phyloP scores from a whole-genome alignment of 2,888 invertebrate genomes.

The Meiosimyza decipiens region DNA sequence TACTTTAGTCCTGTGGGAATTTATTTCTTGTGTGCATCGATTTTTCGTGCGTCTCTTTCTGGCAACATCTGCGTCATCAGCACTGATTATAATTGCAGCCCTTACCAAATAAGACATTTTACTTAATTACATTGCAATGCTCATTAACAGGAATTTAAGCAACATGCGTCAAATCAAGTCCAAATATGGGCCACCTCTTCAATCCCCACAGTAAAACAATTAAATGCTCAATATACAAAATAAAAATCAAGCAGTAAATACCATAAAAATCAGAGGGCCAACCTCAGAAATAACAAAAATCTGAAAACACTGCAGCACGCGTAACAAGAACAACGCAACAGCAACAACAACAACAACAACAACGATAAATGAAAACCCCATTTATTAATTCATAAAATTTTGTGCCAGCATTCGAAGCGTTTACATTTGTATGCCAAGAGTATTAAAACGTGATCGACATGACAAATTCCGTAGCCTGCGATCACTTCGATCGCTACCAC shows the following conservation, averaged over 20 bases:
- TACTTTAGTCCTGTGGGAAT: slow-evolving; percentile 26
- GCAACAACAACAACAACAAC: slow-evolving; percentile 8
- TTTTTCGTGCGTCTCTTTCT: neutral
- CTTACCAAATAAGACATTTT: slow-evolving; percentile 22
- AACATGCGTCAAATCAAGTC: slow-evolving; percentile 32
- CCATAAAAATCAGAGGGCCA: slow-evolving; percentile 27
- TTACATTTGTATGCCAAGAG: slow-evolving; percentile 35
- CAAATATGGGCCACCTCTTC: slow-evolving; percentile 25
- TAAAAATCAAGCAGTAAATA: slow-evolving; percentile 5
- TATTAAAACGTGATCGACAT: slow-evolving; percentile 55
- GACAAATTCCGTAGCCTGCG: slow-evolving; percentile 50
- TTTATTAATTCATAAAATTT: slow-evolving; percentile 39
- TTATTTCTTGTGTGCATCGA: neutral
- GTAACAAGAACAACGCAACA: slow-evolving; percentile 23
- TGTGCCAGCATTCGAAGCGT: slow-evolving; percentile 27
- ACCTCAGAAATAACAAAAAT: slow-evolving; percentile 34
- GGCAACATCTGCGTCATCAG: slow-evolving; percentile 23
- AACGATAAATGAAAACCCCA: slow-evolving; percentile 8
- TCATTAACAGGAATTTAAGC: slow-evolving; percentile 33
- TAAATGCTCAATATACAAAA: neutral
- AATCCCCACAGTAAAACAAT: neutral
- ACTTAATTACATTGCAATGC: neutral
- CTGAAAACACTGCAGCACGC: slow-evolving; percentile 26
- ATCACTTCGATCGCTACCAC: no score
- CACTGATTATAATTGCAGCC: neutral